These are phyloP conservation scores for Conus betulinus DNA, from an alignment of 1,140 invertebrate species.

Conservation along the genomic window DNA sequence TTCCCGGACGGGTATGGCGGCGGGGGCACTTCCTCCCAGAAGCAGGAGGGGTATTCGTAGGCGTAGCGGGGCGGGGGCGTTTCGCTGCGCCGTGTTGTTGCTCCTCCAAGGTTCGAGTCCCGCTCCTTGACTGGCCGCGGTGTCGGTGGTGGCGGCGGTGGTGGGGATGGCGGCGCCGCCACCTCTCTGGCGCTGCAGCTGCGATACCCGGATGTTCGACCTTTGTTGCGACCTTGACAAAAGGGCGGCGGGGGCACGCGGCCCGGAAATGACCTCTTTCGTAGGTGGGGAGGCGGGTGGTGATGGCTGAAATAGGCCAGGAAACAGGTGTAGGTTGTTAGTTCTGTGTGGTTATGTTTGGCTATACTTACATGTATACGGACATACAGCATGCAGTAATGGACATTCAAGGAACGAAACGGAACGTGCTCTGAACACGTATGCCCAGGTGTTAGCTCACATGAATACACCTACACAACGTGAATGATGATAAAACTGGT, in stretches of 20 bases:
- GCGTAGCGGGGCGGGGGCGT: slow-evolving; percentile 13
- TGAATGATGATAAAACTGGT: too few species aligned
- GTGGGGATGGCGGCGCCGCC: neutral
- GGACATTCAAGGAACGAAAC: too few species aligned
- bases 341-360: too few species aligned
- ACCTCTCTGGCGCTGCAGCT: neutral
- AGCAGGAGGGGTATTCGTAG: slow-evolving; percentile 35
- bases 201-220: neutral
- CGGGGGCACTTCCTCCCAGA: slow-evolving; percentile 39
- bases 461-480: neutral
- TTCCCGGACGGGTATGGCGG: slow-evolving; percentile 22
- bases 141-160: neutral
- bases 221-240: neutral
- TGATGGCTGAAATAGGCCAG: neutral
- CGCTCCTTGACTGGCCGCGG: neutral
- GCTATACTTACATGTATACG: too few species aligned
- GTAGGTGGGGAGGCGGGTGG: neutral
- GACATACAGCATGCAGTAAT: too few species aligned
- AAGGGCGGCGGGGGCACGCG: neutral
- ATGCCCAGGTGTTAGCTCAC: too few species aligned
- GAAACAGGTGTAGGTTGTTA: too few species aligned
- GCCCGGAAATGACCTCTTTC: slow-evolving; percentile 23
- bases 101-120: neutral
- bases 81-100: too few species aligned
- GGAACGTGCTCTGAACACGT: too few species aligned